Conservation (phyloP, 2,797 vertebrate genomes). For the Novumbra hubbsi region DNA sequence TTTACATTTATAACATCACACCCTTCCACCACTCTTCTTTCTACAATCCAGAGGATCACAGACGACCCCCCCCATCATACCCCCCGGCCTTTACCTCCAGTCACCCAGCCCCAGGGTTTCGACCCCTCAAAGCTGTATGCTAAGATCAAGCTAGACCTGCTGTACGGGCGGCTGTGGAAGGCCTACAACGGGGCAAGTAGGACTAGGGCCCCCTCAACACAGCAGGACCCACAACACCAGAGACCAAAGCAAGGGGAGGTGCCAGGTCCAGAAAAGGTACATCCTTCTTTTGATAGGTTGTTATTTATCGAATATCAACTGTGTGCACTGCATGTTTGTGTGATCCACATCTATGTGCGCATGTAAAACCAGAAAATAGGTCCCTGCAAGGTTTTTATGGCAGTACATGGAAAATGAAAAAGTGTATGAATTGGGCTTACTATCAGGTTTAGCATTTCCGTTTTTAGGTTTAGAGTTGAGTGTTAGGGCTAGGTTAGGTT, state of each 20-base stretch:
- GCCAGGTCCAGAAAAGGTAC: neutral
- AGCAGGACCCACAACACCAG: constrained; percentile 3
- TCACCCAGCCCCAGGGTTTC: constrained; percentile 30
- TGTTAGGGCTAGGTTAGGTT: no score
- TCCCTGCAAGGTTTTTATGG: no score
- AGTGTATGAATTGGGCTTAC: no score
- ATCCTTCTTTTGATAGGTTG: neutral
- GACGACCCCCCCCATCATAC: constrained; percentile 9
- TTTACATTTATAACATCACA: no score
- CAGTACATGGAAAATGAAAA: no score
- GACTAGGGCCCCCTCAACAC: constrained; percentile 8
- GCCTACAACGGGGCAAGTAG: constrained; percentile 45
- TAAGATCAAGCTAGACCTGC: constrained; percentile 56
- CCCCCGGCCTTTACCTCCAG: constrained; percentile 15
- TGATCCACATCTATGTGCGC: no score
- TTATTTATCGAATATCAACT: no score
- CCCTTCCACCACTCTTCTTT: neutral
- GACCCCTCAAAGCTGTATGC: constrained; percentile 57
- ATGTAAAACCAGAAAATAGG: no score
- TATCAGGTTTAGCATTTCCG: no score
- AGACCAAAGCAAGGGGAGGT: neutral
- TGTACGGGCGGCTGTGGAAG: constrained; percentile 59
- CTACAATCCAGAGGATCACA: constrained; percentile 1
- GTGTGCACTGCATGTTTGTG: no score
- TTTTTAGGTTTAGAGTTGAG: no score